These are phyloP conservation scores for Semaprochilodus insignis DNA, from an alignment of 2,797 vertebrate genomes.

Conservation along the genomic window DNA sequence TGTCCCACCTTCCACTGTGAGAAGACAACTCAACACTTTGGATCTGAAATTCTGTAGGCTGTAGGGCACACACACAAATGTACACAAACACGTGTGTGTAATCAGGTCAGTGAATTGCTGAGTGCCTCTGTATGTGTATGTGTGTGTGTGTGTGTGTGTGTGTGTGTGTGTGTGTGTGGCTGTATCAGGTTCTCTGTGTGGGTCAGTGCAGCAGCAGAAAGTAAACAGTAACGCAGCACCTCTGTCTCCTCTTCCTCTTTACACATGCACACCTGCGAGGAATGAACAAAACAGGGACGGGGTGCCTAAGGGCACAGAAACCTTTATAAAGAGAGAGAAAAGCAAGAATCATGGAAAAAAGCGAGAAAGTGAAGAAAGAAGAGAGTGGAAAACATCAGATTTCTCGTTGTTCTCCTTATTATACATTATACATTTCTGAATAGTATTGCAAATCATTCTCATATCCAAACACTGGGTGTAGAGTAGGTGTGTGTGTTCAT, in stretches of 20 bases:
- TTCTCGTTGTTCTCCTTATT: neutral
- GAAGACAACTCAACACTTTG: no score
- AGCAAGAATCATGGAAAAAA: neutral
- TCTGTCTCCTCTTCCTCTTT: neutral
- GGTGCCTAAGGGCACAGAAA: neutral
- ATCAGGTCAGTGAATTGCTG: neutral
- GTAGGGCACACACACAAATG: neutral
- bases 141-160: slow-evolving; percentile 12
- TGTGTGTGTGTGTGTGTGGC: neutral
- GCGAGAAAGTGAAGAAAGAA: neutral
- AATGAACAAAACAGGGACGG: slow-evolving; percentile 11
- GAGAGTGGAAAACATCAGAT: neutral
- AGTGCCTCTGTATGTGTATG: slow-evolving; percentile 12
- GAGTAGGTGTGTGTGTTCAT: neutral
- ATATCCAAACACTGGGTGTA: neutral
- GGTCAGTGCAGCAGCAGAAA: slow-evolving; percentile 3
- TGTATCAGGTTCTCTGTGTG: neutral
- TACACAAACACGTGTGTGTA: neutral
- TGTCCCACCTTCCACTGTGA: no score
- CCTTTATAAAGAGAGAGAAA: neutral
- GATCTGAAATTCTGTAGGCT: neutral
- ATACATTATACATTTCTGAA: neutral
- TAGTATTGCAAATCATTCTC: neutral
- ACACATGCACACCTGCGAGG: slow-evolving; percentile 1
- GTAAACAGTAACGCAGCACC: slow-evolving; percentile 24